Base-by-base conservation (phyloP, 2,888 invertebrate genomes). In the Drosophila paramelanica region DNA sequence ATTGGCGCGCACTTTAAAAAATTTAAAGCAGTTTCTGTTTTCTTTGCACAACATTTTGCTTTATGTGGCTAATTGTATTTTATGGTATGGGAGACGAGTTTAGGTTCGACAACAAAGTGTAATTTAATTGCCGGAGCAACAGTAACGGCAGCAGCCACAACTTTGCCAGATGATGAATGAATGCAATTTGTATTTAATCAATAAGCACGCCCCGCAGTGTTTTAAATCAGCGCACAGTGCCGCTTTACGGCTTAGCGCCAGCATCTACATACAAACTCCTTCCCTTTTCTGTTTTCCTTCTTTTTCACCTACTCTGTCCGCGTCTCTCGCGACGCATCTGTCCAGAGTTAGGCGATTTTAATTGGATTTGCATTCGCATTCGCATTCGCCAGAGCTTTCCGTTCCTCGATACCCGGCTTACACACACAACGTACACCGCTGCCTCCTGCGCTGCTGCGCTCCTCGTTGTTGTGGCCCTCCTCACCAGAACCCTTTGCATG, bases 101-200 rank as follows among this genome's bases (percentile, higher is more conserved):
- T 53, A 59, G 72, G 50, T 61, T 67, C 58, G 61, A 67, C 76
- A 65, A 75, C 79, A 81, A 88, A 85, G 74, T 74, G 74, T 82
- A 77, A 76, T 82, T 88, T 88, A 84, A 84, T 84, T 84, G 88
- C 77, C 74, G 58, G 41, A 46, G 58, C 73, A 62, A 36, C 61
- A 46, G 55, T 58, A 66, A 45, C 43, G 58, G 53, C 67, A 49
- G 36, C 56, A 33, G 50, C 38, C 13, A 43, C 36, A 20, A 59
- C 46, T 10, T 43, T 49, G 45, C 46, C 49, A 57, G 74, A 86
- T 86, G 88, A 86, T 85, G 83, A 86, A 86, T 88, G 81, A 78
- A 86, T 67, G 81, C 84, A 88, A 85, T 85, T 88, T 88, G 84
- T 86, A 83, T 88, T 88, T 85, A 85, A 85, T 85, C 84, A 88